Evolutionary conservation across 2,888 invertebrate species (phyloP), one percentile per base, ranked within the genome.

Genomic region (Trichopoda pennipes): DNA sequence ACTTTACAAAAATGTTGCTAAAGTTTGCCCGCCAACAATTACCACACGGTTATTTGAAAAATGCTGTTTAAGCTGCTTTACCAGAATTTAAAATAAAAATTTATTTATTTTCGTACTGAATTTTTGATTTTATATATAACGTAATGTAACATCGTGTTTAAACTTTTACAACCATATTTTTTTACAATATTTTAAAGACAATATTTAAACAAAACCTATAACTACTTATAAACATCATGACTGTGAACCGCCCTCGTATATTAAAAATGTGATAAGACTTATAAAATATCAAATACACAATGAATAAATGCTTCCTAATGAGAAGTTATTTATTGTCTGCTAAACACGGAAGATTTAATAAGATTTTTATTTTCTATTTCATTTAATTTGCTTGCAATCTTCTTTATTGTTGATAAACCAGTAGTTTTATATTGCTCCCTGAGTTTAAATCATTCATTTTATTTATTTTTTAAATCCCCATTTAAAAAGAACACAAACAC

Each of bases 391-490:
- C 32, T 72, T 55, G 42, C 51, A 55, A 69, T 69, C 49, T 56
- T 14, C 38, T 55, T 74, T 56, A 47, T 42, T 60, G 58, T 42
- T 68, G 58, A 28, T 44, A 23, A 58, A 10, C 47, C 63, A 69
- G 56, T 75, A 53, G 55, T 49, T 73, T 21, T 14, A 23, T 63
- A 68, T 79, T 68, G 73, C 42, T 79, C 74, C 66, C 79, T 63
- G 55, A 61, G 28, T 44, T 60, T 42, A 64, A 38, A 49, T 23
- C 53, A 63, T 72, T 53, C 16, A 42, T 32, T 53, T 63, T 72
- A 21, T 69, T 47, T 58, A 38, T 23, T 49, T 16, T 42, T 56
- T 74, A 63, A 74, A 55, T 32, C 32, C 32, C 8, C n/a, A 69
- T 61, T 68, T 69, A 42, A 17, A 19, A 28, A 28, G 6, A 28